A percentile compares a stretch with the other conserved stretches of the same genome.
Conservation (phyloP, 2,888 invertebrate species). For the Chymomyza amoena region DNA sequence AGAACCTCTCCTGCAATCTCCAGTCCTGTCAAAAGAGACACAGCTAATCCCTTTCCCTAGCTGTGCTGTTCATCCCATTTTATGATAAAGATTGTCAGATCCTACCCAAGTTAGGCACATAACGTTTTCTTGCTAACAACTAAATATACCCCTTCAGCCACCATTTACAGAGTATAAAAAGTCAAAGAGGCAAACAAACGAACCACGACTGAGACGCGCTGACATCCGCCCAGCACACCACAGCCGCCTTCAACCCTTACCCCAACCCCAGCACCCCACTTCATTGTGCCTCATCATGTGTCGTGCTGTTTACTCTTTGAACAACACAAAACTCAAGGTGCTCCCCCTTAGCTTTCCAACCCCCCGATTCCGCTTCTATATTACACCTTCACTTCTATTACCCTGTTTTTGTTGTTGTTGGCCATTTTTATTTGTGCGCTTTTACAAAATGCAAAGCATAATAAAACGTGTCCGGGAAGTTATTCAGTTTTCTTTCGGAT, state of each 20-base stretch:
- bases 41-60: no score
- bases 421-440: conserved; percentile 33
- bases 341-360: not conserved
- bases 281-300: conserved; percentile 5
- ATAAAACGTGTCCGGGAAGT: conserved; percentile 46
- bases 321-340: conserved; percentile 15
- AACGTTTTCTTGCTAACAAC: no score
- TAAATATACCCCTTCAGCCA: no score
- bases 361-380: conserved; percentile 10
- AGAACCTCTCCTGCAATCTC: no score
- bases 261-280: not conserved
- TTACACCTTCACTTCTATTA: not conserved
- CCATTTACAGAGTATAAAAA: conserved; percentile 13
- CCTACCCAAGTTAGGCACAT: no score
- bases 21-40: no score
- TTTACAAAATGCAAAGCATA: conserved; percentile 41
- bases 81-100: no score
- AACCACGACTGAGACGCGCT: not conserved
- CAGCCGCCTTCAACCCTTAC: not conserved
- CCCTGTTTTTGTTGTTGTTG: conserved; percentile 13
- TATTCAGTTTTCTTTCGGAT: not conserved
- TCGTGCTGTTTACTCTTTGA: conserved; percentile 12
- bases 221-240: not conserved
- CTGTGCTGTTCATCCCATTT: no score
- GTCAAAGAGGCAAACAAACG: conserved; percentile 38